These are phyloP conservation scores for Sparus aurata DNA, from an alignment of 2,797 vertebrate genomes.

Conservation along the genomic window DNA sequence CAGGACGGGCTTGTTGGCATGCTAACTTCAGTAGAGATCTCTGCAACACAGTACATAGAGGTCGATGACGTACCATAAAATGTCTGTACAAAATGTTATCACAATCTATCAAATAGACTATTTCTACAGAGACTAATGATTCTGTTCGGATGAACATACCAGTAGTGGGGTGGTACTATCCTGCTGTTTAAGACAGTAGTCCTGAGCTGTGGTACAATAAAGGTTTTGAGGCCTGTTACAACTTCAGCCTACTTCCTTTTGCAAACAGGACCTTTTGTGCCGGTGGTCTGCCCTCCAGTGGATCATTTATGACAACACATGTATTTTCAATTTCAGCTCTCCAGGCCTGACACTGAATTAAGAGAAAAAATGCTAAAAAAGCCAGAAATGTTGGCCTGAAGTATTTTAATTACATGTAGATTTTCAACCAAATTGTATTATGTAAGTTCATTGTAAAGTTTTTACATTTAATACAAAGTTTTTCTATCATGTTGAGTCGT, in stretches of 20 bases:
- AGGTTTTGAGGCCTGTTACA: constrained; percentile 26
- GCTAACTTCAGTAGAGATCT: too few relatives aligned
- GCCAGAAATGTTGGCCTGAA: too few relatives aligned
- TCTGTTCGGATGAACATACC: neutral
- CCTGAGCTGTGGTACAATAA: constrained; percentile 3
- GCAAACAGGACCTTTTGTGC: constrained; percentile 40
- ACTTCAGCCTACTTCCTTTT: constrained; percentile 40
- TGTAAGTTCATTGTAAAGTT: too few relatives aligned
- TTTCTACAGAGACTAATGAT: neutral
- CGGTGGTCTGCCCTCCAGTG: constrained; percentile 72
- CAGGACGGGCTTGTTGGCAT: too few relatives aligned
- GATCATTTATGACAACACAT: constrained; percentile 49
- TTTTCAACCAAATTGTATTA: too few relatives aligned
- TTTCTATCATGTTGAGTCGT: too few relatives aligned
- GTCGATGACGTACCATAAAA: neutral
- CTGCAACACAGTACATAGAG: too few relatives aligned
- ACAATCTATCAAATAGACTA: neutral
- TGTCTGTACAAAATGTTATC: neutral
- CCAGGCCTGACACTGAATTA: neutral
- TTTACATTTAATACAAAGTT: too few relatives aligned
- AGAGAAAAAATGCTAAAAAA: neutral
- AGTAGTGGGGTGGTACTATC: neutral
- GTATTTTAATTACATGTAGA: too few relatives aligned
- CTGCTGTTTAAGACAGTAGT: neutral
- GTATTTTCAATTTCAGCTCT: neutral